These are phyloP conservation scores for Pionites leucogaster DNA, from an alignment of 2,113 vertebrate genomes.

Conservation along the genomic window DNA sequence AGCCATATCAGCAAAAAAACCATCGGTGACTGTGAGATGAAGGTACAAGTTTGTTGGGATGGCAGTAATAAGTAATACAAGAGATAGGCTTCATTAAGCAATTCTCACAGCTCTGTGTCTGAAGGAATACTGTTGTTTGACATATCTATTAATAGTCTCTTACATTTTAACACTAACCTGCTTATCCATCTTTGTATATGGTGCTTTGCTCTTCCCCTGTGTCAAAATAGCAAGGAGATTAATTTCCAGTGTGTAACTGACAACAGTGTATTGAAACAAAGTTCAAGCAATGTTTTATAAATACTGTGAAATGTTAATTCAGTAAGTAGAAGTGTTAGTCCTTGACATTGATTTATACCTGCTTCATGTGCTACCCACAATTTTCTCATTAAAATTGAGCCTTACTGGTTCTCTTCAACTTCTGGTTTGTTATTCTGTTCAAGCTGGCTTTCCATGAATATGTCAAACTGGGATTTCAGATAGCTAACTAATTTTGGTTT, in stretches of 20 bases:
- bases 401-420: not conserved
- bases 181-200: not conserved
- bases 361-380: rapidly evolving
- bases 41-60: not conserved
- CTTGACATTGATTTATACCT: not conserved
- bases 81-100: not conserved
- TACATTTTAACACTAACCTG: not conserved
- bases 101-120: not conserved
- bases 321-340: not conserved
- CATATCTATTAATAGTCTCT: not conserved
- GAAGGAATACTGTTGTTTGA: not conserved
- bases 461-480: not conserved
- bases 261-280: not conserved
- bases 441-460: not conserved
- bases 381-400: not conserved
- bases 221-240: not conserved
- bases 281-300: not conserved
- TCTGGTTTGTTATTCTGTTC: not conserved
- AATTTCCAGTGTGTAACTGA: not conserved
- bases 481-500: not conserved
- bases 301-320: not conserved
- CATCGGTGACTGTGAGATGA: not conserved
- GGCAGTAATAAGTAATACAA: not conserved
- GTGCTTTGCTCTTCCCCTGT: not conserved
- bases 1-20: not conserved